Base-by-base conservation (phyloP, 2,888 invertebrate genomes). In the Selenia dentaria region DNA sequence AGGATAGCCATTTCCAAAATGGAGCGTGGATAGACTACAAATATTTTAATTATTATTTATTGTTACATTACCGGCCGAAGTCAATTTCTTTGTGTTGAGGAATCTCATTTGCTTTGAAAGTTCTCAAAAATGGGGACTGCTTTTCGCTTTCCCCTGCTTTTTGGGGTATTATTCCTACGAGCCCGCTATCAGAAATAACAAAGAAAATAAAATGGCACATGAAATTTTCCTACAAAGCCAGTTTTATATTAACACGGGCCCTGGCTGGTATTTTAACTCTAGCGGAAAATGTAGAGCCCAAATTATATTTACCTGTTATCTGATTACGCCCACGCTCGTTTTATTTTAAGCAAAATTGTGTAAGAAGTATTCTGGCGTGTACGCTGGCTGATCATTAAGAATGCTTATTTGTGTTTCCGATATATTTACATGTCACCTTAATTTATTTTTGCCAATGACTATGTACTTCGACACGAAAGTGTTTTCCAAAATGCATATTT, bases 261-360 rank as follows among this genome's bases (percentile, higher is more conserved):
- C 8, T 8, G 10, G 11, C 20, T 11, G 20, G 6, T 28, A 16
- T 33, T 32, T 22, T 14, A 38, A 44, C 14, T 32, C 20, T 16
- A 25, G 28, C 24, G 16, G 33, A 28, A 47, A 37, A 37, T 36
- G 29, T 29, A 8, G 26, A 36, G 31, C 40, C 11, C 28, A 32
- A 41, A 41, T 37, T 24, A 28, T 25, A 34, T 35, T 26, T 36
- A 25, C 27, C 32, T 22, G 40, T 41, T 32, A 47, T 41, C 37
- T 36, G 47, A 47, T 41, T 37, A 47, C 9, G 35, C 40, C 46
- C 18, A 37, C 41, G 28, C 24, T 10, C 27, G 9, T 22, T 40
- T 24, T 47, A 47, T 36, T 47, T 41, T 26, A 22, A 27, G n/a
- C 1, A 6, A 39, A 34, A n/a, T 16, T 13, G 10, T 18, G 26